phyloP scores from a whole-genome alignment of 2,888 invertebrate genomes.

The Xanthia togata region DNA sequence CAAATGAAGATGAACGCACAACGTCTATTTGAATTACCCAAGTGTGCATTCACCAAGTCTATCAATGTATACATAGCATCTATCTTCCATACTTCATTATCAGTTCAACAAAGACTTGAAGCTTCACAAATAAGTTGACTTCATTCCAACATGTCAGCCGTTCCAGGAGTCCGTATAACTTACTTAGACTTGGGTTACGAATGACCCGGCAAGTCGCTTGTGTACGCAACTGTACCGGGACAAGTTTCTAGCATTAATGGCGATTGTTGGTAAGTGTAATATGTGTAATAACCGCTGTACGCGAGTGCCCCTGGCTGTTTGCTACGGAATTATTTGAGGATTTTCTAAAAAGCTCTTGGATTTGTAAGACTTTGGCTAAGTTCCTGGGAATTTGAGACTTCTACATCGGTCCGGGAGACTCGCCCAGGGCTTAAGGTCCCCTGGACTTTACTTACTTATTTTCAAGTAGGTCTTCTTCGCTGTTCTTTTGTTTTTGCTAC shows the following conservation, averaged over 20 bases:
- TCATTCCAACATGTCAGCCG: constrained; percentile 49
- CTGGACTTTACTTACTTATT: background rate
- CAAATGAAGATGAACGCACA: background rate
- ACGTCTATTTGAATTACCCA: constrained; percentile 8
- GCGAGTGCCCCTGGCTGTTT: constrained; percentile 48
- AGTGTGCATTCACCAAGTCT: constrained; percentile 16
- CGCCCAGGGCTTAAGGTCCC: too few relatives aligned
- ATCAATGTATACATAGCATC: constrained; percentile 27
- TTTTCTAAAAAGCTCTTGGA: constrained; percentile 45
- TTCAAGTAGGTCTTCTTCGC: background rate
- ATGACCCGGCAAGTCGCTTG: constrained; percentile 82
- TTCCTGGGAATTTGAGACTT: background rate
- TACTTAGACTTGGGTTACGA: constrained; percentile 73
- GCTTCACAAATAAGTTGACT: constrained; percentile 34
- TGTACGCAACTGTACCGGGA: constrained; percentile 83
- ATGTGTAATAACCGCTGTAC: constrained; percentile 82
- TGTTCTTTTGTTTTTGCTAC: background rate
- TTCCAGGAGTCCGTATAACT: constrained; percentile 51
- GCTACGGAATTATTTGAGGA: constrained; percentile 53
- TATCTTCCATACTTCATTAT: constrained; percentile 46
- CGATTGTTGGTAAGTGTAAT: constrained; percentile 88
- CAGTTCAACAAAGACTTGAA: constrained; percentile 47
- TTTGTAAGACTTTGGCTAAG: constrained; percentile 16
- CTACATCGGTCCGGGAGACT: too few relatives aligned
- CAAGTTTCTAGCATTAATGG: constrained; percentile 82